Conservation (phyloP, 2,888 invertebrate genomes). For the Diachrysia chrysitis region DNA sequence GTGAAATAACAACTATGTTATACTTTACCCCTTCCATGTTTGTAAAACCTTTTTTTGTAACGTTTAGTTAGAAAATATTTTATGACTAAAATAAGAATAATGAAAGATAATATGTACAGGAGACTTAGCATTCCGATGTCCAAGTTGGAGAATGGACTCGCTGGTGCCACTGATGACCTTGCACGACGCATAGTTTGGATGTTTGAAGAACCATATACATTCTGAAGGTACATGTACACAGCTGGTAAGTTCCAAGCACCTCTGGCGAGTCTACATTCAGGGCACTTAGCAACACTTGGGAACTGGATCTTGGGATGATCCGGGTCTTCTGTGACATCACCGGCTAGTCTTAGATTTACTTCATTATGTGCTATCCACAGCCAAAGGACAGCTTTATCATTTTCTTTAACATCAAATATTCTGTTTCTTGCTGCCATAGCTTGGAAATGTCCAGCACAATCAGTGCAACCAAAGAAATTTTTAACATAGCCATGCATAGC, state of each 20-base stretch:
- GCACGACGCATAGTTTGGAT: slow-evolving; percentile 68
- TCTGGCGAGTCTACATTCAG: slow-evolving; percentile 90
- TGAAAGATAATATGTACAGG: slow-evolving; percentile 92
- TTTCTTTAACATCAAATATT: slow-evolving; percentile 91
- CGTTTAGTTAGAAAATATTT: slow-evolving; percentile 93
- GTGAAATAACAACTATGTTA: slow-evolving; percentile 76
- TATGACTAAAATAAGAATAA: slow-evolving; percentile 93
- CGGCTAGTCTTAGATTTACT: slow-evolving; percentile 96
- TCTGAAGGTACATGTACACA: slow-evolving; percentile 90
- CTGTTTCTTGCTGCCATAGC: slow-evolving; percentile 93
- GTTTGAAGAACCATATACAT: slow-evolving; percentile 79
- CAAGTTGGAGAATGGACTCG: slow-evolving; percentile 90
- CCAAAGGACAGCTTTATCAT: slow-evolving; percentile 95
- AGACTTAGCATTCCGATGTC: slow-evolving; percentile 94
- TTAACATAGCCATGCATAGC: slow-evolving; percentile 97
- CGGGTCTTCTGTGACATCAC: slow-evolving; percentile 97
- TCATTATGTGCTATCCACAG: slow-evolving; percentile 98
- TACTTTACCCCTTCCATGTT: slow-evolving; percentile 93
- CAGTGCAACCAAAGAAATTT: slow-evolving; percentile 97
- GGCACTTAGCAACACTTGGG: slow-evolving; percentile 92
- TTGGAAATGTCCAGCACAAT: slow-evolving; percentile 97
- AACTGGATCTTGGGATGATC: slow-evolving; percentile 96
- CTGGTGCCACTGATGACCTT: slow-evolving; percentile 65
- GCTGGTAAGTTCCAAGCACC: slow-evolving; percentile 90
- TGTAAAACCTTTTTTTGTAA: slow-evolving; percentile 93